Evolutionary conservation across 2,113 vertebrate species (phyloP), one percentile per base, ranked within the genome.

Genomic region (Conger conger): DNA sequence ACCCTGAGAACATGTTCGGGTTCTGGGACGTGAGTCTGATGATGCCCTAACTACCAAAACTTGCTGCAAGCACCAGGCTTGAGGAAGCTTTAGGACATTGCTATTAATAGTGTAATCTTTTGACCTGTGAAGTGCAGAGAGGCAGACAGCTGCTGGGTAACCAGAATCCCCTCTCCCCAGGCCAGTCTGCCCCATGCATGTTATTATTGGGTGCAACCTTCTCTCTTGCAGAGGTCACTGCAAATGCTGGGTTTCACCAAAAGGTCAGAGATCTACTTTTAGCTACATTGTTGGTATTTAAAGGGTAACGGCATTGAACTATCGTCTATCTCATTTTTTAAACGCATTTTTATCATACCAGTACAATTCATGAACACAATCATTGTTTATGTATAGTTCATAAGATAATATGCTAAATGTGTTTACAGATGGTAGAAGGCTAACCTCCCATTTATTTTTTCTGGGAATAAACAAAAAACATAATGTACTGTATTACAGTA

Each of bases 1-100:
- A 99, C 91, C 93, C 97, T 0, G 93, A 92, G 54, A 99, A 99
- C 92, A 99, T 99, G 98, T 99, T 99, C 83, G 98, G 97, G 89
- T 99, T 99, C 90, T 99, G 98, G 98, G 98, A 99, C 83, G 98
- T 99, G 95, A 99, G 95, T 95, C 68, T 30, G 68, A 3, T 33
- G 27, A 30, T 33, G 68, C 68, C n/a, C n/a, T 73, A 73, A n/a
- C 27, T 33, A 73, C 8, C 30, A 33, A 73, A 73, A 30, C 27
- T 30, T 13, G 5, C 68, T 5, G 1, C 68, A 6, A n/a, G 9
- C 27, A 73, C n/a, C n/a, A 33, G 27, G 68, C 68, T 83, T 84
- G 84, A 83, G 86, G 20, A 18, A 81, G 83, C 79, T 4, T 36
- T 73, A 85, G 86, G 88, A 86, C 80, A 84, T n/a, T 23, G 87